Base-by-base conservation (phyloP, 2,888 invertebrate genomes). In the Eristalis pertinax region DNA sequence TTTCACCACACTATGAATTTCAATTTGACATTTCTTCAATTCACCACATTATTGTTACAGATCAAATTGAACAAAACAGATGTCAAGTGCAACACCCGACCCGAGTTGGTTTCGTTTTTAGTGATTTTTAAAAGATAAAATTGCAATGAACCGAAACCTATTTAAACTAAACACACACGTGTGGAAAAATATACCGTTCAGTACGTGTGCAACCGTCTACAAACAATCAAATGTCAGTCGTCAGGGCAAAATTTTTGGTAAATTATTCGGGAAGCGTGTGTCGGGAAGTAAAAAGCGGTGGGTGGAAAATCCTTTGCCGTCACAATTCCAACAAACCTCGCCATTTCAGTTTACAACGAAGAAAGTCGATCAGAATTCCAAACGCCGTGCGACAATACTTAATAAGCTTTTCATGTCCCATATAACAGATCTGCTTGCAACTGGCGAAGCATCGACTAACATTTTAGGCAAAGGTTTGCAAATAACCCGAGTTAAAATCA, bases 331-430 rank as follows among this genome's bases (percentile, higher is more conserved):
- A 4, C 64, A 84, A 58, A 15, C 87, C 73, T 75, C 78, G 2
- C 67, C 78, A 1, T 41, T 86, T 4, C 74, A 75, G 38, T 86
- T 86, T 15, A 74, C 56, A 19, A 75, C 70, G 22, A 84, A 63
- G 60, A 88, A 88, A 85, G 22, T 70, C 72, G 22, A 76, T 26
- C 7, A 68, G 38, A 19, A 43, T 73, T 50, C 56, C 11, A 92
- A 93, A 0, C 94, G 95, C 58, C 94, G 97, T 89, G 93, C 95
- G 26, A 93, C 94, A 0, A 95, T 97, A 88, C 92, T 97, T 1
- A 97, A 97, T 91, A 96, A 97, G 92, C 91, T 97, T 68, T 97
- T 97, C 90, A 97, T 97, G 97, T 95, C 95, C 89, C 94, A 96
- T 82, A 95, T 97, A 10, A 96, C 97, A 0, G 97, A 97, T 91